Percentiles rank a stretch among this genome's conserved stretches.
phyloP scores from a whole-genome alignment of 1,140 invertebrate genomes.

The Megalopta genalis region DNA sequence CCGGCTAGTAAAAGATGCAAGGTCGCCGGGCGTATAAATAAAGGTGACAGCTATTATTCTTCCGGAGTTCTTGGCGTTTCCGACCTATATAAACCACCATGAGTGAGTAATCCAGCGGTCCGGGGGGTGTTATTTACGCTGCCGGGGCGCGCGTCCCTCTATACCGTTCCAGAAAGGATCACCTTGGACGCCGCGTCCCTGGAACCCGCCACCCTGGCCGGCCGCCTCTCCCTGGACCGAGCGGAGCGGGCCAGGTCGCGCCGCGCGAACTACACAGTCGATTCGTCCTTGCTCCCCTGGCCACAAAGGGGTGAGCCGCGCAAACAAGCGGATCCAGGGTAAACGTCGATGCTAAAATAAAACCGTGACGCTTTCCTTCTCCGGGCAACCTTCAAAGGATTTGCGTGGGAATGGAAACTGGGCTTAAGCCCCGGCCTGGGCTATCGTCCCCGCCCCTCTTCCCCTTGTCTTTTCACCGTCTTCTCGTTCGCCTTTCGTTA shows the following conservation, averaged over 20 bases:
- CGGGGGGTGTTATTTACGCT: slow-evolving; percentile 51
- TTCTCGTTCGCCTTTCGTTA: neutral
- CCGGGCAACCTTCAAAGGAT: slow-evolving; percentile 33
- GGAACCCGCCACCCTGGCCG: too few species aligned
- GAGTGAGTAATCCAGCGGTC: slow-evolving; percentile 32
- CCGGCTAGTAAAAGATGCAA: neutral
- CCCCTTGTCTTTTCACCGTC: neutral
- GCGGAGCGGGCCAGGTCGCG: neutral
- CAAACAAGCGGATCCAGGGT: slow-evolving; percentile 50
- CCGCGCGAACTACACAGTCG: slow-evolving; percentile 25
- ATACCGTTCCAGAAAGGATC: slow-evolving; percentile 26
- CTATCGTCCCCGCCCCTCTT: neutral
- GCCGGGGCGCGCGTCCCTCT: neutral
- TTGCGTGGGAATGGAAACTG: slow-evolving; percentile 33
- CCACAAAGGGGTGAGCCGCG: slow-evolving; percentile 31
- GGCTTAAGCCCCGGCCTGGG: slow-evolving; percentile 33
- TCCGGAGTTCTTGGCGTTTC: slow-evolving; percentile 26
- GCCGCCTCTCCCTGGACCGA: too few species aligned
- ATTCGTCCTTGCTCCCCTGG: slow-evolving; percentile 54
- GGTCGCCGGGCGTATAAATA: slow-evolving; percentile 1
- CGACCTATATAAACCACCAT: slow-evolving; percentile 48
- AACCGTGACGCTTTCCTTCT: slow-evolving; percentile 36
- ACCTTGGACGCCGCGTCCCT: neutral
- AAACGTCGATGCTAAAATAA: slow-evolving; percentile 56
- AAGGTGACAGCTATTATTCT: slow-evolving; percentile 12